Evolutionary conservation across 2,113 vertebrate genomes (phyloP).

Genomic region (Scytalopus superciliaris): DNA sequence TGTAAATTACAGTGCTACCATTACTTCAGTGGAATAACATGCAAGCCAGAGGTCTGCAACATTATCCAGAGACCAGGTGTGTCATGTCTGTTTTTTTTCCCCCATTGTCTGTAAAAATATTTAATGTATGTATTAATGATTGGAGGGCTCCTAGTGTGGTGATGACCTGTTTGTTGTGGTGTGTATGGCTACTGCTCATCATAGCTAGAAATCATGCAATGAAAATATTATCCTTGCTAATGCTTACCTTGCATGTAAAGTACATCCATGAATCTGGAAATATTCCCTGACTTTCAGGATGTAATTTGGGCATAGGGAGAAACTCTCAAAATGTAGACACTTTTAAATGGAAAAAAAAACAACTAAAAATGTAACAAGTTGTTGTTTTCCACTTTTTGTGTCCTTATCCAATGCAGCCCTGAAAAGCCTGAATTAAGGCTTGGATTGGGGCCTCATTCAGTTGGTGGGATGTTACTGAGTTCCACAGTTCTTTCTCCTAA

Average conservation of each 20-base stretch:
- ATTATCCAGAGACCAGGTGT: background rate
- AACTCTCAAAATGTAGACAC: background rate
- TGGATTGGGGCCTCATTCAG: background rate
- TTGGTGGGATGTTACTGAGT: background rate
- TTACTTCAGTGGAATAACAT: background rate
- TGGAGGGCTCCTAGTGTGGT: background rate
- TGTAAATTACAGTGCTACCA: background rate
- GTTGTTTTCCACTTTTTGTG: background rate
- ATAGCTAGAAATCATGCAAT: background rate
- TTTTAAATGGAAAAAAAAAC: background rate
- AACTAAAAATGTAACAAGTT: background rate
- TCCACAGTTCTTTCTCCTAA: background rate
- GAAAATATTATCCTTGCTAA: background rate
- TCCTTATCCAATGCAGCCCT: background rate
- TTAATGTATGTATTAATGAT: background rate
- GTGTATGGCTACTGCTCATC: background rate
- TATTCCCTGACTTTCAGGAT: background rate
- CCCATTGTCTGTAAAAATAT: background rate
- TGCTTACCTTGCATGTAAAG: background rate
- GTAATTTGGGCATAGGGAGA: background rate
- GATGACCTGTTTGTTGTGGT: background rate
- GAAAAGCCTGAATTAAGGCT: background rate
- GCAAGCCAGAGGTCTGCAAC: background rate
- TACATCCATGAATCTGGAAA: background rate
- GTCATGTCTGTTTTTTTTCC: background rate